These are phyloP conservation scores for Leucopsar rothschildi DNA, from an alignment of 2,113 vertebrate genomes.

Conservation along the genomic window DNA sequence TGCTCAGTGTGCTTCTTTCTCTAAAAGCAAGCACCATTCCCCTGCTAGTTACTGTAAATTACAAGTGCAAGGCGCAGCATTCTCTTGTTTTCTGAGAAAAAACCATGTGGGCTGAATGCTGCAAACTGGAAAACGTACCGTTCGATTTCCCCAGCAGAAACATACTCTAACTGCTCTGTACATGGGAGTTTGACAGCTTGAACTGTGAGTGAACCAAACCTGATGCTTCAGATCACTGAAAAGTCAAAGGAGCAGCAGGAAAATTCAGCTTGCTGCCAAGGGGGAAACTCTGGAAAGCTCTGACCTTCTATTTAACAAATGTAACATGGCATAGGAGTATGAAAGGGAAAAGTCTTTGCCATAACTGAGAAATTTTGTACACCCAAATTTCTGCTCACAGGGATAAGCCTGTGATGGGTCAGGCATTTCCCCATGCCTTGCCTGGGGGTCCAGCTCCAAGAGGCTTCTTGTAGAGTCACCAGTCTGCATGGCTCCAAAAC, in stretches of 20 bases:
- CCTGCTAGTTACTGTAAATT: neutral
- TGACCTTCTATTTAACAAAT: neutral
- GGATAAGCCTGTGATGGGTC: neutral
- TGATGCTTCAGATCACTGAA: neutral
- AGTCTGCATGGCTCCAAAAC: neutral
- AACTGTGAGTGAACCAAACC: neutral
- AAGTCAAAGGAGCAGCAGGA: neutral
- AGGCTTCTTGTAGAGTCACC: accelerated
- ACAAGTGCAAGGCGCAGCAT: neutral
- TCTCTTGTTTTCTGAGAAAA: neutral
- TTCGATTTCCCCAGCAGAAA: neutral
- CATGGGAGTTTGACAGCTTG: neutral
- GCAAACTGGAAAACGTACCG: neutral
- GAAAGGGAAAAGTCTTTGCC: neutral
- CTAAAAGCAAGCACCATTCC: neutral
- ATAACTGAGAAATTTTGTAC: neutral
- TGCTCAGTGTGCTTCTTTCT: neutral
- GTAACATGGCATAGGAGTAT: neutral
- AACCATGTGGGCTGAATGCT: neutral
- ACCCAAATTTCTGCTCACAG: neutral
- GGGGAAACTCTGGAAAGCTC: neutral
- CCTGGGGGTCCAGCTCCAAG: neutral
- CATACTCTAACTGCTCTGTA: neutral
- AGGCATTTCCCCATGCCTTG: accelerated
- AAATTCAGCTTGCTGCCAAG: neutral